Conservation (phyloP, 2,113 vertebrate genomes). For the Labrus mixtus region DNA sequence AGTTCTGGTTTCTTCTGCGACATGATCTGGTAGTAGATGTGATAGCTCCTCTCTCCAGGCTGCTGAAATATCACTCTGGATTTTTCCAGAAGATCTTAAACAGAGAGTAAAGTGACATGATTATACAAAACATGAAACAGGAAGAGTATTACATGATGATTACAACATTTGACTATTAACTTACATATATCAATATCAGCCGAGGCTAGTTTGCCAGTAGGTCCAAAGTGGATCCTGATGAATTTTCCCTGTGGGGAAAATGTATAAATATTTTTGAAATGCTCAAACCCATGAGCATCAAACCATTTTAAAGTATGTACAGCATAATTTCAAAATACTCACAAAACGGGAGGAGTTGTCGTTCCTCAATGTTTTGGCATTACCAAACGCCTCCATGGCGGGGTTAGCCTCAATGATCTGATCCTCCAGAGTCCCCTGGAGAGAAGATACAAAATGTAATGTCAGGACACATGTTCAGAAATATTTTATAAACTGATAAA, state of each 20-base stretch:
- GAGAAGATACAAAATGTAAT: not conserved
- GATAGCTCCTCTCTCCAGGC: slow-evolving; percentile 92
- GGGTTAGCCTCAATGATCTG: slow-evolving; percentile 97
- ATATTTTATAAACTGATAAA: not conserved
- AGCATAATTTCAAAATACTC: slow-evolving; percentile 73
- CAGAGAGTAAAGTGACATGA: not conserved
- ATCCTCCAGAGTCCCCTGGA: slow-evolving; percentile 94
- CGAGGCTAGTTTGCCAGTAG: slow-evolving; percentile 92
- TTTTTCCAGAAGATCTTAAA: slow-evolving; percentile 92
- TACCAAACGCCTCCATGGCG: slow-evolving; percentile 96
- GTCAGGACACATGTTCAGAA: not conserved
- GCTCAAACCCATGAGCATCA: not conserved
- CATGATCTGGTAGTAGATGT: slow-evolving; percentile 95
- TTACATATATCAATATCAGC: slow-evolving; percentile 95
- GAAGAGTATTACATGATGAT: not conserved
- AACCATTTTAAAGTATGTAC: not conserved
- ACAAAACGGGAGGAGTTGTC: slow-evolving; percentile 97
- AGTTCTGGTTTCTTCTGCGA: slow-evolving; percentile 95
- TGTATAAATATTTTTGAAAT: not conserved
- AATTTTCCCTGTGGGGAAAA: slow-evolving; percentile 89
- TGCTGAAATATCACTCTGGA: slow-evolving; percentile 94
- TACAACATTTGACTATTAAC: slow-evolving; percentile 57
- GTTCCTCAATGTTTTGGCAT: slow-evolving; percentile 94
- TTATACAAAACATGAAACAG: not conserved
- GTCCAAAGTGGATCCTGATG: slow-evolving; percentile 96